phyloP scores from a whole-genome alignment of 2,888 invertebrate species.

The Tenthredo livida region DNA sequence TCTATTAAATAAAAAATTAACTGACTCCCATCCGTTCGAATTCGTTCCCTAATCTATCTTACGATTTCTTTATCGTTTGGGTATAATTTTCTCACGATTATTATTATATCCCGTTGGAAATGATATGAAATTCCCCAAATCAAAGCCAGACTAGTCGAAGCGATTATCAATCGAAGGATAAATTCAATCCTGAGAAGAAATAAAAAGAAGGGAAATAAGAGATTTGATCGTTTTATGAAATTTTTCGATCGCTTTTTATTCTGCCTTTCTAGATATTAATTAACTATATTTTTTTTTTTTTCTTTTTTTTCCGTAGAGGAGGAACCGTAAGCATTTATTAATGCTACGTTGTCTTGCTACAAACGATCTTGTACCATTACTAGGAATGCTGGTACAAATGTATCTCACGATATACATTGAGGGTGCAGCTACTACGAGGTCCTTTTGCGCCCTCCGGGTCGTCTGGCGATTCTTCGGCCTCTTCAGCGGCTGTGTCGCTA shows the following conservation, averaged over 20 bases:
- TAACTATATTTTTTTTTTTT: too few species aligned
- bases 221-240: background rate
- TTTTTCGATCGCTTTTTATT: too few species aligned
- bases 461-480: slow-evolving; percentile 91
- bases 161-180: too few species aligned
- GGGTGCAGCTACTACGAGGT: slow-evolving; percentile 77
- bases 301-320: slow-evolving; percentile 76
- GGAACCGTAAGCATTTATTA: slow-evolving; percentile 90
- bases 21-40: background rate
- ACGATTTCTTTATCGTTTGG: background rate
- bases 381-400: slow-evolving; percentile 89
- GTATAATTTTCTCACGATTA: background rate
- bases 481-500: slow-evolving; percentile 92
- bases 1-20: background rate
- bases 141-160: background rate
- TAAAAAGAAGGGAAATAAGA: background rate
- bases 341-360: slow-evolving; percentile 88
- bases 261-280: too few species aligned
- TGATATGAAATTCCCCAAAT: background rate
- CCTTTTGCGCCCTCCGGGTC: slow-evolving; percentile 85
- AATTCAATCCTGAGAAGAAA: background rate
- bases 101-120: background rate
- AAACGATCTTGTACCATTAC: slow-evolving; percentile 89
- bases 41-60: background rate
- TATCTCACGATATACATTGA: slow-evolving; percentile 80